A percentile compares a stretch with the other conserved stretches of the same genome.
phyloP scores from a whole-genome alignment of 2,888 invertebrate species.

The Melitaea athalia region DNA sequence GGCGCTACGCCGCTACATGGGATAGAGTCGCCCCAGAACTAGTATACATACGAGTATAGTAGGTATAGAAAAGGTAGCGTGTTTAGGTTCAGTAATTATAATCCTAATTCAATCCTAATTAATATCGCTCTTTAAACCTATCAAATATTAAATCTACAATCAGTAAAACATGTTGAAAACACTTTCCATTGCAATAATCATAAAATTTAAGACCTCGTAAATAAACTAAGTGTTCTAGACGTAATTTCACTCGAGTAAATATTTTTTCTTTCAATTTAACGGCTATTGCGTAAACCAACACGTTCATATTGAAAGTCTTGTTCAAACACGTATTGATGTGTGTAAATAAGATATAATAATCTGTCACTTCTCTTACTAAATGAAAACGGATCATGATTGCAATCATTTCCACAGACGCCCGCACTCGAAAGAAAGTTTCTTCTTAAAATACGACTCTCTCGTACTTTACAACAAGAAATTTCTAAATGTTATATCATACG shows the following conservation, averaged over 20 bases:
- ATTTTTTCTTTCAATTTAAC: conserved; percentile 24
- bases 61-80: no score
- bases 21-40: no score
- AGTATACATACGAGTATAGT: no score
- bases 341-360: conserved; percentile 32
- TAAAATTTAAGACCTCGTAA: conserved; percentile 17
- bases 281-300: conserved; percentile 21
- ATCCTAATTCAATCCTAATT: no score
- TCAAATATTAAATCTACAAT: not conserved
- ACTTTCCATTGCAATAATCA: not conserved
- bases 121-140: not conserved
- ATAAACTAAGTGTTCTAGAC: conserved; percentile 7
- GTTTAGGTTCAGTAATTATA: no score
- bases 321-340: conserved; percentile 16
- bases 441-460: conserved; percentile 40
- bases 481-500: conserved; percentile 37
- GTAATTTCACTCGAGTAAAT: conserved; percentile 26
- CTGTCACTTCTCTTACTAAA: conserved; percentile 28
- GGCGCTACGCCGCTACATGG: no score
- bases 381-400: conserved; percentile 37
- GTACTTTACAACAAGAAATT: conserved; percentile 32
- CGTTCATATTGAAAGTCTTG: conserved; percentile 32
- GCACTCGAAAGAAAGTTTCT: conserved; percentile 38
- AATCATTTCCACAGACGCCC: conserved; percentile 31
- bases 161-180: no score